phyloP scores from a whole-genome alignment of 37 sponge, comb jelly and placozoan species.

The Tethya wilhelma region DNA sequence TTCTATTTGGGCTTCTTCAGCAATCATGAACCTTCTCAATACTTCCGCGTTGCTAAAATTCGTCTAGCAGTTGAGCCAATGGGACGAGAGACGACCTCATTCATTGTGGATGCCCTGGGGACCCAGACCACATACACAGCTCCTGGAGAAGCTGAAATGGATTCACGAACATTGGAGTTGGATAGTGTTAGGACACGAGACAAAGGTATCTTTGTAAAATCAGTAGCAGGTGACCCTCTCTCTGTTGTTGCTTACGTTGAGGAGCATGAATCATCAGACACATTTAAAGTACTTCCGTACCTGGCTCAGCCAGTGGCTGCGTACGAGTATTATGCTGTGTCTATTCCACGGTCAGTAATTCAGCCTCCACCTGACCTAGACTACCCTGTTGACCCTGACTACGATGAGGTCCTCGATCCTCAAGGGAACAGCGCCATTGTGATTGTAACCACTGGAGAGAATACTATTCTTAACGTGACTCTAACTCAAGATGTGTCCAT shows the following conservation, averaged over 20 bases:
- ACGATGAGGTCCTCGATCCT: neutral
- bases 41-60: neutral
- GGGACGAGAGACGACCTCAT: neutral
- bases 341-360: slow-evolving; percentile 3
- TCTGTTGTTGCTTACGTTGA: slow-evolving; percentile 40
- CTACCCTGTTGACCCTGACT: neutral
- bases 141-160: neutral
- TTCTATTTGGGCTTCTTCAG: neutral
- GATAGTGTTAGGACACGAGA: neutral
- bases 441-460: slow-evolving; percentile 18
- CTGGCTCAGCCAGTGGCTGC: slow-evolving; percentile 16
- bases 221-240: neutral
- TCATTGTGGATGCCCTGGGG: neutral
- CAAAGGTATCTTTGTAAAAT: slow-evolving; percentile 7
- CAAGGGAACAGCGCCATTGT: slow-evolving; percentile 34
- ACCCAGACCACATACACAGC: neutral
- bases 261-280: slow-evolving; percentile 26
- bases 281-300: slow-evolving; percentile 37
- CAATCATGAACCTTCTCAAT: neutral
- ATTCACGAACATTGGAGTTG: neutral
- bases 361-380: neutral
- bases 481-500: slow-evolving; percentile 25
- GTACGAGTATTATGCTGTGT: slow-evolving; percentile 72
- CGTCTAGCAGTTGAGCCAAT: neutral
- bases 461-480: slow-evolving; percentile 26